Base-by-base conservation (phyloP, 2,888 invertebrate genomes). In the Odontocolon sp. region DNA sequence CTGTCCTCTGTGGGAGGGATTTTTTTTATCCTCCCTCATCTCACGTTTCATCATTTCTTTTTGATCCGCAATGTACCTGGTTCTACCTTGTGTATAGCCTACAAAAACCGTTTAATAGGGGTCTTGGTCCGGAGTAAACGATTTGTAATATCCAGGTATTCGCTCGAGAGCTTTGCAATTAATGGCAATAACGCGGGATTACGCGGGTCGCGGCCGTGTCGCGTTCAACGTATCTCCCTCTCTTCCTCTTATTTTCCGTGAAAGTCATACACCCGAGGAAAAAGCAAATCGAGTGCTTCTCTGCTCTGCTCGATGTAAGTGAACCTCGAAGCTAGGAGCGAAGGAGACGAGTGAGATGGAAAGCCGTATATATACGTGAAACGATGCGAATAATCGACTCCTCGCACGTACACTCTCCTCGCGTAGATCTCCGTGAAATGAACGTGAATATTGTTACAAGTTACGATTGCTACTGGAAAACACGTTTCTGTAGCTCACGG, bases 81-180 rank as follows among this genome's bases (percentile, higher is more conserved):
- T 50, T 59, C n/a, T 11, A 40, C 45, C 61, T 31, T 57, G 57
- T 57, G 52, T 50, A 33, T 42, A 31, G 45, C 9, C 40, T 6
- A 42, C 38, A 64, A 59, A 81, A 82, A 82, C 42, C 28, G 23
- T 52, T 73, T 80, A 77, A 83, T 80, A 72, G 81, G 77, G 74
- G 72, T 80, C 73, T 75, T 57, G 66, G 63, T 52, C 9, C 38
- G 66, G 61, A 72, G 70, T 81, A 82, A 83, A 81, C 80, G 83
- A 83, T 83, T 81, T 59, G 78, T 82, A 82, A 83, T 83, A 80
- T 82, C 78, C 76, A 80, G 79, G 61, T 75, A 79, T 81, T 82
- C 81, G 73, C 61, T 69, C 77, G 76, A 66, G 79, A 61, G 79
- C 77, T 79, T 81, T 77, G 78, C 79, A 82, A 83, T 83, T 83